Conservation (phyloP, 2,888 invertebrate species). For the Eupeodes luniger region DNA sequence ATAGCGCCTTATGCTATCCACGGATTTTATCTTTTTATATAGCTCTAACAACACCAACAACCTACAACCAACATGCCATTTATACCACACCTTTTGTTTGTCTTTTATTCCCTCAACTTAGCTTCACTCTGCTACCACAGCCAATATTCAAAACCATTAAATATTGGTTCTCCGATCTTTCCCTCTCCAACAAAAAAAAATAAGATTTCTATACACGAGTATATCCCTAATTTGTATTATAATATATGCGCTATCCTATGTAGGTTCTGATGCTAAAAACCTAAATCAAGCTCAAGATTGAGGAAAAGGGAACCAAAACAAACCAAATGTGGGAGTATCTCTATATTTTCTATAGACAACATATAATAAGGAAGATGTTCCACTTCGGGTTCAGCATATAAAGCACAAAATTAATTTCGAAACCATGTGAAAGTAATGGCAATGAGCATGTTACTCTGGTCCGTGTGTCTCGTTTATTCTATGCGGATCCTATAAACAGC, state of each 20-base stretch:
- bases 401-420: conserved; percentile 74
- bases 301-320: background rate
- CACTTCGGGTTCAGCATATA: conserved; percentile 71
- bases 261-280: background rate
- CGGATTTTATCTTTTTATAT: background rate
- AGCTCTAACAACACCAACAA: too few relatives aligned
- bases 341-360: too few relatives aligned
- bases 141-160: conserved; percentile 42
- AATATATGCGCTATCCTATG: conserved; percentile 47
- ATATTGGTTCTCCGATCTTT: conserved; percentile 23
- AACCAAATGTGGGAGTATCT: background rate
- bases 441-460: conserved; percentile 67
- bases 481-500: conserved; percentile 27
- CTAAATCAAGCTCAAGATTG: background rate
- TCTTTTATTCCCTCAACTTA: background rate
- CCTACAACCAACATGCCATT: background rate
- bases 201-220: background rate
- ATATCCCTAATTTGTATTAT: conserved; percentile 42
- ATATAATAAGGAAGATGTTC: conserved; percentile 54
- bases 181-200: background rate
- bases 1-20: background rate
- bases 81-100: conserved; percentile 29
- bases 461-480: conserved; percentile 57
- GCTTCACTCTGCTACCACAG: background rate
- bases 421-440: conserved; percentile 74